These are phyloP conservation scores for Myocastor coypus DNA, from an alignment of 2,113 vertebrate species.

Conservation along the genomic window DNA sequence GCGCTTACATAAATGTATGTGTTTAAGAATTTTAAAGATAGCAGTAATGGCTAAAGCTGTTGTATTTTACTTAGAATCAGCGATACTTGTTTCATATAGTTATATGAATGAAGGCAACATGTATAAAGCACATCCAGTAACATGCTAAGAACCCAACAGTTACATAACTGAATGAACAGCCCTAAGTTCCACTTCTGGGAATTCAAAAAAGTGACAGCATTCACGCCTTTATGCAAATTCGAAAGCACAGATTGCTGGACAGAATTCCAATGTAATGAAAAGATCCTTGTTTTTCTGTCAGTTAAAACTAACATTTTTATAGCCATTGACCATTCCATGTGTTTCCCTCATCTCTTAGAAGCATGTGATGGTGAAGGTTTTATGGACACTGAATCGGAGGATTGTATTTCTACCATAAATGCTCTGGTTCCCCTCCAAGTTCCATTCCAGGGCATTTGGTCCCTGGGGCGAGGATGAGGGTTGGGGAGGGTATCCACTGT, in stretches of 20 bases:
- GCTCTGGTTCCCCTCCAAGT: background rate
- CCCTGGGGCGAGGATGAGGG: background rate
- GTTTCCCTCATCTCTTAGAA: slow-evolving; percentile 30
- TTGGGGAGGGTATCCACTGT: background rate
- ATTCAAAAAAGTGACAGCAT: background rate
- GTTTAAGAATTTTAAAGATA: background rate
- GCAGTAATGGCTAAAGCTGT: background rate
- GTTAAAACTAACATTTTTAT: slow-evolving; percentile 61
- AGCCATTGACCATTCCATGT: slow-evolving; percentile 49
- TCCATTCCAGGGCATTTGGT: background rate
- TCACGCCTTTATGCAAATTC: slow-evolving; percentile 10
- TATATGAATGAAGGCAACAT: background rate
- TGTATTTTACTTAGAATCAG: slow-evolving; percentile 17
- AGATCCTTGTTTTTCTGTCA: slow-evolving; percentile 69
- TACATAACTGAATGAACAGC: background rate
- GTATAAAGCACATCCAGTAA: background rate
- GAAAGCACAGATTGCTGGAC: slow-evolving; percentile 66
- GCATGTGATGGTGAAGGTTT: background rate
- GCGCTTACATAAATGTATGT: background rate
- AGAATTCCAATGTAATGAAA: slow-evolving; percentile 54
- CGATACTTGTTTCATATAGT: background rate
- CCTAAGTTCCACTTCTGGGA: slow-evolving; percentile 6
- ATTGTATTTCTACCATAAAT: slow-evolving; percentile 22
- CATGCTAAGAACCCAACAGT: background rate
- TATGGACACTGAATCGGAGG: slow-evolving; percentile 32